Percentiles rank a stretch among this genome's conserved stretches.
These are phyloP conservation scores for Lamellibrachia satsuma DNA, from an alignment of 2,888 invertebrate species.

Conservation along the genomic window DNA sequence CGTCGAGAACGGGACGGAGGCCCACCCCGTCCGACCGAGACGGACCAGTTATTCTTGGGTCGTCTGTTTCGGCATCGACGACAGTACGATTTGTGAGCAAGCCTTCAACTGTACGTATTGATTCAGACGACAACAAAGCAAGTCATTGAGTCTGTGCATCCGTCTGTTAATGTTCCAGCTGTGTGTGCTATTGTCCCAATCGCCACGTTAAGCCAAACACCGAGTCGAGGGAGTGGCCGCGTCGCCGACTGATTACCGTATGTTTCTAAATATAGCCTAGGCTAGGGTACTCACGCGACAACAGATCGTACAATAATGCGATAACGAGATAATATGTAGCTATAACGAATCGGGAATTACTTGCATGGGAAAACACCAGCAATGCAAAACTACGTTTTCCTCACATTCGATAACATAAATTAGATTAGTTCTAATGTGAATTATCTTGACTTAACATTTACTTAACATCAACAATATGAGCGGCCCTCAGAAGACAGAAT, in stretches of 20 bases:
- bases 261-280: not conserved
- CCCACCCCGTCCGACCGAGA: not conserved
- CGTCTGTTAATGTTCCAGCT: not conserved
- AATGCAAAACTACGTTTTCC: not conserved
- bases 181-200: not conserved
- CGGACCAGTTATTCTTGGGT: not conserved
- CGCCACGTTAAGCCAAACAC: not conserved
- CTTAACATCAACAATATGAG: no score
- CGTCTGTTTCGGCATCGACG: not conserved
- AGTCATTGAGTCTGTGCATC: not conserved
- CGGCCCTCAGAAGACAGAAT: no score
- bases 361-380: not conserved
- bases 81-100: conserved; percentile 8
- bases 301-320: not conserved
- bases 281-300: not conserved
- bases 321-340: not conserved
- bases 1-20: not conserved
- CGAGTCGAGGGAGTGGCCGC: not conserved
- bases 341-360: not conserved
- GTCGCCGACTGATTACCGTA: not conserved
- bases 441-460: no score
- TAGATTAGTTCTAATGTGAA: no score
- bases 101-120: conserved; percentile 10
- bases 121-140: not conserved
- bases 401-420: not conserved